Base-by-base conservation (phyloP, 2,797 vertebrate genomes). In the Varecia variegata region DNA sequence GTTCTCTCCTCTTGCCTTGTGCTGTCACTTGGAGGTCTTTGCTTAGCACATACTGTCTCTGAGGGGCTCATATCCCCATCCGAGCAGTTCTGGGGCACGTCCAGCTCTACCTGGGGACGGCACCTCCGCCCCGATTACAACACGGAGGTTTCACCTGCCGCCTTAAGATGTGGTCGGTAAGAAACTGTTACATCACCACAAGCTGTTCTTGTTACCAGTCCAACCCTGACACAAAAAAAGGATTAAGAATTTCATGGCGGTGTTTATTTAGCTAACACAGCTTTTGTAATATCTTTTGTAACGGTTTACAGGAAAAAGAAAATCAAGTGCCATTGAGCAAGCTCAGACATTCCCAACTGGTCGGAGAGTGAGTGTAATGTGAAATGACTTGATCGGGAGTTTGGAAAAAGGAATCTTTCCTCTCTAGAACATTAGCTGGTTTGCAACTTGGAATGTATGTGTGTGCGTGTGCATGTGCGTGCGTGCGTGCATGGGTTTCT, bases 391-490 rank as follows among this genome's bases (percentile, higher is more conserved):
- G 58, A 58, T 54, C 27, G 67, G 47, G 65, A 50, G 50, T 47
- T 45, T 17, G 52, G 23, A 27, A 52, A 38, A 47, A 45, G 5
- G 17, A 17, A 4, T 38, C 15, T 91, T 54, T 56, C 30, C 13
- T 67, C 80, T 62, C 81, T 89, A 87, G 25, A 27, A 71, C 5
- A 80, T 35, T 3, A n/a, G 71, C 43, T 60, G 77, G 32, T 25
- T 58, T 40, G 3, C 65, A n/a, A 20, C n/a, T 43, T 35, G 15
- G 81, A 2, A 25, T 8, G 12, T 2, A 10, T 20, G 25, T 14
- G 38, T 2, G 43, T 25, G 60, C 0, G 3, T n/a, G 1, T 25
- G n/a, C 5, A n/a, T n/a, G n/a, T n/a, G n/a, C n/a, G n/a, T n/a
- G 2, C 20, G 7, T 1, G 3, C 23, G 18, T 0, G 27, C 35